These are phyloP conservation scores for Zaprionus davidi DNA, from an alignment of 1,140 invertebrate genomes.

Conservation along the genomic window DNA sequence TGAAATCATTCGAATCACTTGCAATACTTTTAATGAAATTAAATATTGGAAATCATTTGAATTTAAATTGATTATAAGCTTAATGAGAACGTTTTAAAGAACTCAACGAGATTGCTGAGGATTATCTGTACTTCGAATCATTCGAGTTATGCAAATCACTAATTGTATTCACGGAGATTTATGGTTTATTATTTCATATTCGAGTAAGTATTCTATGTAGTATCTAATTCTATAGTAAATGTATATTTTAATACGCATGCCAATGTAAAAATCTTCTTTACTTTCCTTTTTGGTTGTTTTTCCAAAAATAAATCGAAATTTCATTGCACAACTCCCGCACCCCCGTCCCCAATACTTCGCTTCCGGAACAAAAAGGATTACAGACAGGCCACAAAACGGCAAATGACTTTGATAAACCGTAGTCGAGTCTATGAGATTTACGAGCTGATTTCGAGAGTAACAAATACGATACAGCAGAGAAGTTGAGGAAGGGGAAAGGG, in stretches of 20 bases:
- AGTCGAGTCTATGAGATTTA: slow-evolving; percentile 65
- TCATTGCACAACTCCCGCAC: not conserved
- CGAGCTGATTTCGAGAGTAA: slow-evolving; percentile 72
- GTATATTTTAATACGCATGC: not conserved
- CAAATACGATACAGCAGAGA: slow-evolving; percentile 47
- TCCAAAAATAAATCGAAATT: slow-evolving; percentile 4
- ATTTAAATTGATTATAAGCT: too few relatives aligned
- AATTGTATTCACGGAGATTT: too few relatives aligned
- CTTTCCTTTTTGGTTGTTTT: not conserved
- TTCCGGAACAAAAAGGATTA: slow-evolving; percentile 57
- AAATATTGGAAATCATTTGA: not conserved
- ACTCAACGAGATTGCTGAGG: too few relatives aligned
- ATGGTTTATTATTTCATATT: too few relatives aligned
- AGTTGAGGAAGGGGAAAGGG: not conserved
- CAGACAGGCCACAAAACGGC: slow-evolving; percentile 57
- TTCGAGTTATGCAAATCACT: too few relatives aligned
- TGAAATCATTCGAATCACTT: not conserved
- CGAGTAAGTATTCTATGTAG: too few relatives aligned
- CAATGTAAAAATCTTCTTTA: not conserved
- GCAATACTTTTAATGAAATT: not conserved
- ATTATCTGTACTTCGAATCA: too few relatives aligned
- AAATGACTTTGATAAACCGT: slow-evolving; percentile 65
- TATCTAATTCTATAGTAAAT: not conserved
- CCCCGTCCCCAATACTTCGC: not conserved
- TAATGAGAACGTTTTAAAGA: too few relatives aligned